Base-by-base conservation (phyloP, 2,113 vertebrate species). In the Xenotilapia longispinis region DNA sequence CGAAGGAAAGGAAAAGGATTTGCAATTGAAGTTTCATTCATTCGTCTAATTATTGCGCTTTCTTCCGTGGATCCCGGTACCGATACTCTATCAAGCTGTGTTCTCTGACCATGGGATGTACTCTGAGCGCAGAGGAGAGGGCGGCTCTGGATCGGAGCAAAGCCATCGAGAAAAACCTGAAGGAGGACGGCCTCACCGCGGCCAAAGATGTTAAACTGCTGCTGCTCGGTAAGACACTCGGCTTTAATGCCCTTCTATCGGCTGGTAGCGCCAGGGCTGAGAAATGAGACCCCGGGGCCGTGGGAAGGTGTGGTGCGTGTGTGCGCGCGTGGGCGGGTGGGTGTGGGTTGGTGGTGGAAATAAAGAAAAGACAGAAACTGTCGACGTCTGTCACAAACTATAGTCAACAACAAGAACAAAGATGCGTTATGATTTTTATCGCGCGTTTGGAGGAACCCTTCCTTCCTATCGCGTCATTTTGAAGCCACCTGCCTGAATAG, bases 121-220 rank as follows among this genome's bases (percentile, higher is more conserved):
- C 98, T 92, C 96, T 99, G 96, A 99, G 98, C 96, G 98, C 97
- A 86, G 98, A 99, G 96, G 98, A 99, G 96, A 96, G 98, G 95
- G 98, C 97, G 92, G 98, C 98, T 97, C 96, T 98, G 95, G 98
- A 98, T 92, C 96, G 98, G 94, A 99, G 97, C 97, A 98, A 98
- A 97, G 98, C 98, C 92, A 98, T 98, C 95, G 98, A 99, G 95
- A 99, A 98, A 92, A 98, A 98, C 96, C 98, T 99, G 78, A 99
- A 99, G 95, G 98, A 99, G 94, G 98, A 99, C 91, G 98, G 98
- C 45, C 93, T 99, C 89, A 98, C 93, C 93, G 97, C 97, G 79
- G 98, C 98, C 96, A 99, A 98, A 95, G 98, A 98, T 84, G 98
- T 99, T n/a, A 99, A 99, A 94, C 97, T 99, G 94, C 98, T 99